Conservation (phyloP, 2,888 invertebrate species). For the Ischnus inquisitorius region DNA sequence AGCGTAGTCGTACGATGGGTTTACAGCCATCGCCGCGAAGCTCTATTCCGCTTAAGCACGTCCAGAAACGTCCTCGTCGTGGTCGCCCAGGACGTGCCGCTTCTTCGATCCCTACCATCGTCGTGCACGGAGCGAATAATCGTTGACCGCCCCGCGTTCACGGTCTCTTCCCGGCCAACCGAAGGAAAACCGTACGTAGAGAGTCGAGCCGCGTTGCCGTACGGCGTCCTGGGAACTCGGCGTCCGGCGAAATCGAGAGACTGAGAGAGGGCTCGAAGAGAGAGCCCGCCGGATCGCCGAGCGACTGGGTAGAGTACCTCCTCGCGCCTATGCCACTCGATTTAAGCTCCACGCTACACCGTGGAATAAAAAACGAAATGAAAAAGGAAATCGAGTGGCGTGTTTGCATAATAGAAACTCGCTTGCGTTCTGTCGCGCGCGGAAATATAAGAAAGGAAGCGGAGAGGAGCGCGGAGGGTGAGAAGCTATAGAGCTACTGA, state of each 20-base stretch:
- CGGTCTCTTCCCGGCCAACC: not conserved
- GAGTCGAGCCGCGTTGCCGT: not conserved
- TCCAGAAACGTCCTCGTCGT: constrained; percentile 15
- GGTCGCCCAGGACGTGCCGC: constrained; percentile 13
- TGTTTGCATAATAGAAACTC: constrained; percentile 66
- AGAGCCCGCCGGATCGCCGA: constrained; percentile 1
- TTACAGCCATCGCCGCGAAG: constrained; percentile 3
- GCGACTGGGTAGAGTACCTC: constrained; percentile 34
- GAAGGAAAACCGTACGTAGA: not conserved
- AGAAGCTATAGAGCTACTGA: constrained; percentile 3
- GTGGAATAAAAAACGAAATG: constrained; percentile 27
- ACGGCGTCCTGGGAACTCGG: constrained; percentile 42
- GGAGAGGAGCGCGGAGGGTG: constrained; percentile 8
- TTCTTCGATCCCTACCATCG: constrained; percentile 6
- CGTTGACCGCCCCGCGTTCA: not conserved
- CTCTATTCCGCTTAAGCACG: constrained; percentile 5
- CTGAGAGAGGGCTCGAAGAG: not conserved
- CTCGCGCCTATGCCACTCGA: constrained; percentile 12
- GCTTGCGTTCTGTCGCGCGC: constrained; percentile 33
- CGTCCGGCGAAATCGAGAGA: constrained; percentile 48
- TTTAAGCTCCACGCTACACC: constrained; percentile 13
- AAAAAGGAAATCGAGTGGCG: constrained; percentile 52
- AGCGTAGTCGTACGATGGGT: not conserved
- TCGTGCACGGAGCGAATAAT: constrained; percentile 13
- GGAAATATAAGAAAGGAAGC: constrained; percentile 55